Evolutionary conservation across 2,113 vertebrate genomes (phyloP), one percentile per base, ranked within the genome.

Genomic region (Neomonachus schauinslandi): DNA sequence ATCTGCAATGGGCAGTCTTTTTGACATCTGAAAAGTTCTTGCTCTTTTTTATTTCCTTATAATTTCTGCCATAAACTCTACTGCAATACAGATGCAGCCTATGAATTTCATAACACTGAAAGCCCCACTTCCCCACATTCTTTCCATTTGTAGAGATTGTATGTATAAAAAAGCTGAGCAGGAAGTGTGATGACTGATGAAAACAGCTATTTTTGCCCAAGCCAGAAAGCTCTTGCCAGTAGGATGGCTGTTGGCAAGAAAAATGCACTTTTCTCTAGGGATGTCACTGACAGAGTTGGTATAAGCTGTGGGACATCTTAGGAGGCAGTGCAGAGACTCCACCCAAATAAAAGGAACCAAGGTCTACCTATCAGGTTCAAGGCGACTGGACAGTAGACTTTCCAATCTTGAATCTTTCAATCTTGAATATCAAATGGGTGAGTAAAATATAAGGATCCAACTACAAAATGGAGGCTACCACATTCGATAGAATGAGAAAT

Each of bases 151-250:
- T 80, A 91, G 90, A 95, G 92, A 71, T 57, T 36, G 16, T 61
- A 12, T 82, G 18, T 87, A 61, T 63, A 21, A 82, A 77, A 55
- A 89, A 89, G 3, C 69, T 91, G 84, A 88, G 96, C 39, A 77
- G 76, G 80, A 94, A 95, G 65, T 90, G 28, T 74, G 71, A 87
- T 90, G 76, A 84, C 53, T 95, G 81, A 94, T 94, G 94, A 97
- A 94, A 93, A 80, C 22, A 89, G 72, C 65, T 96, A 81, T 97
- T 97, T 98, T 93, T 90, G 86, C 89, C 77, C 61, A 86, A 61
- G 28, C 31, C 79, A 81, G 91, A 85, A 96, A 96, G 49, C 83
- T 91, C 81, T 85, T 97, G 81, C 72, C 1, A 55, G 85, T 18
- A 91, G 65, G 91, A 85, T 96, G 79, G 67, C 61, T 57, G 26